Evolutionary conservation across 2,888 invertebrate genomes (phyloP).

Genomic region (Drosophila trichaetosa): DNA sequence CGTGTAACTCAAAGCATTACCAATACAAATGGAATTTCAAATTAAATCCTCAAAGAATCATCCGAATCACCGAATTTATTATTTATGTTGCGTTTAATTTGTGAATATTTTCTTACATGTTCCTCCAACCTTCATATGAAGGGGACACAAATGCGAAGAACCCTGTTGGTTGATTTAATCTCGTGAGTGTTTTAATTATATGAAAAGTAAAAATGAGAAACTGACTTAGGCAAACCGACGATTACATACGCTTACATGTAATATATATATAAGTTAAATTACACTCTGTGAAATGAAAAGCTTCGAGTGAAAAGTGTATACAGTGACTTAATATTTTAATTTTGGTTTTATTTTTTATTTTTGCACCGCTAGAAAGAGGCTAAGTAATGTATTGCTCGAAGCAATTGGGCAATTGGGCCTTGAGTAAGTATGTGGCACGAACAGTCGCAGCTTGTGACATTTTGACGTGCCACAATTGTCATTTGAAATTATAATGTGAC

Average conservation of each 20-base stretch:
- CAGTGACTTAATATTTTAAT: not conserved
- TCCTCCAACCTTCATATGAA: not conserved
- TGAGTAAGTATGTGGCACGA: not conserved
- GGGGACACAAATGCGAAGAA: not conserved
- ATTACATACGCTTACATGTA: not conserved
- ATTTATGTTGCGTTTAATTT: not conserved
- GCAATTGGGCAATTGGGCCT: slow-evolving; percentile 4
- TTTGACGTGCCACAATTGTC: slow-evolving; percentile 54
- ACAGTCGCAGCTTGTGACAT: slow-evolving; percentile 41
- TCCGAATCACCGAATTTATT: not conserved
- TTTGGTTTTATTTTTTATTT: not conserved
- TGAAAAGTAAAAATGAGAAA: not conserved
- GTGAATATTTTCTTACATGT: not conserved
- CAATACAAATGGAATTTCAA: not conserved
- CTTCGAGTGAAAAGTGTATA: not conserved
- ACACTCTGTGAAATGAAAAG: too few species aligned
- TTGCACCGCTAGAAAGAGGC: not conserved
- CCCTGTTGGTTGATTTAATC: not conserved
- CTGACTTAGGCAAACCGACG: not conserved
- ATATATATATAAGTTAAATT: too few species aligned
- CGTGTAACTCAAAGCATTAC: not conserved
- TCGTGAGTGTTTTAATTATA: not conserved
- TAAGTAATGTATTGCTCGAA: not conserved
- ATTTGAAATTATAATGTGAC: slow-evolving; percentile 52
- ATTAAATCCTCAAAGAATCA: not conserved